A percentile compares a stretch with the other conserved stretches of the same genome.
phyloP scores from a whole-genome alignment of 30 jellyfish, hydroid and myxozoan genomes.

The Chironex yamaguchii region DNA sequence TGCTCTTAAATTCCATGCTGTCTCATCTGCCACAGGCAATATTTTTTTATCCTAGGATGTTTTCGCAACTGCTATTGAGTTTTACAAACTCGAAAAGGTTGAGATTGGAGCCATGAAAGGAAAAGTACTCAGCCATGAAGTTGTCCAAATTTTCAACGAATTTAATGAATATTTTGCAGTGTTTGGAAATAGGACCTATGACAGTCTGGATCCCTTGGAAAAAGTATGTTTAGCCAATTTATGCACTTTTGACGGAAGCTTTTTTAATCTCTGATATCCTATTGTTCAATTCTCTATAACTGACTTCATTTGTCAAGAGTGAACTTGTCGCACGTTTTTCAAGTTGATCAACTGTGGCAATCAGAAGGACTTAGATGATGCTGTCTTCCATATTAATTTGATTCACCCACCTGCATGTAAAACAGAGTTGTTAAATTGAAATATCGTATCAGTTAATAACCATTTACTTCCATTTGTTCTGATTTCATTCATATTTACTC shows the following conservation, averaged over 20 bases:
- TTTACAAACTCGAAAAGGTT: conserved; percentile 91
- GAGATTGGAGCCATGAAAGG: conserved; percentile 98
- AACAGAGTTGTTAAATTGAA: no score
- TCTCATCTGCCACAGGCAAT: not conserved
- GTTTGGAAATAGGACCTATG: conserved; percentile 88
- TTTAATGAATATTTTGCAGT: conserved; percentile 80
- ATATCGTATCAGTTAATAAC: no score
- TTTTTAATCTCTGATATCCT: not conserved
- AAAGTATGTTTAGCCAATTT: conserved; percentile 57
- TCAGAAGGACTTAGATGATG: no score
- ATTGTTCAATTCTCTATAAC: not conserved
- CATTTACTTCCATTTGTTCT: no score
- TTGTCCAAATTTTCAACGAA: conserved; percentile 83
- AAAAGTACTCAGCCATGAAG: conserved; percentile 87
- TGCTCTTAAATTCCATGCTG: not conserved
- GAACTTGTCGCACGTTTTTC: no score
- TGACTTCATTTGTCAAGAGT: no score
- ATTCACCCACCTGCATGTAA: no score
- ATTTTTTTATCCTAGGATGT: conserved; percentile 59
- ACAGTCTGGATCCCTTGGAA: conserved; percentile 76
- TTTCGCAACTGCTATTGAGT: conserved; percentile 80
- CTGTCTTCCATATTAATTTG: no score
- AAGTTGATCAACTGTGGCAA: no score
- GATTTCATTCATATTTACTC: no score
- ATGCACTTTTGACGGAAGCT: not conserved